phyloP scores from a whole-genome alignment of 1,140 invertebrate genomes.

The Caenorhabditis briggsae region DNA sequence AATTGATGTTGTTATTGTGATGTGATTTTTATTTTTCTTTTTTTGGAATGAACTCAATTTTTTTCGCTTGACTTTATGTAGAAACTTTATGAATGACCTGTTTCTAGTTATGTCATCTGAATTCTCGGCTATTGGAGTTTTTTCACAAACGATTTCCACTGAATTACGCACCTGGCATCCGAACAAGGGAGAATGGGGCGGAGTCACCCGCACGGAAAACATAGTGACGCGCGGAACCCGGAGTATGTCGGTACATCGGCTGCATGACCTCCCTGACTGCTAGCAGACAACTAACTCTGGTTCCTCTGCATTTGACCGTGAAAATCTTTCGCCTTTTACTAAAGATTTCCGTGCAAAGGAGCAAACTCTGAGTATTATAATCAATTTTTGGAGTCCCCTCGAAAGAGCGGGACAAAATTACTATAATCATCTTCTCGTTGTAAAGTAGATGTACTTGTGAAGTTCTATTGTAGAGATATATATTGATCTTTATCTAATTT shows the following conservation, averaged over 20 bases:
- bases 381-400: conserved; percentile 30
- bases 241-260: background rate
- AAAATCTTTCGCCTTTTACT: conserved; percentile 57
- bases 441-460: no score
- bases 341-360: conserved; percentile 55
- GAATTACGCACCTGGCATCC: background rate
- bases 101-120: no score
- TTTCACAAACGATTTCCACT: no score
- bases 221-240: background rate
- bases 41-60: conserved; percentile 5
- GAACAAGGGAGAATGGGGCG: background rate
- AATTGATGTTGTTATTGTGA: conserved; percentile 14
- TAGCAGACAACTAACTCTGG: background rate
- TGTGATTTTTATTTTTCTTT: background rate
- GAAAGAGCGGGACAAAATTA: conserved; percentile 1
- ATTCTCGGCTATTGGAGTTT: no score
- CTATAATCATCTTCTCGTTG: no score
- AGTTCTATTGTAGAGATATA: no score
- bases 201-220: background rate
- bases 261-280: background rate
- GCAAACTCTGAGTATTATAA: conserved; percentile 26
- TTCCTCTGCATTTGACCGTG: conserved; percentile 47
- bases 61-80: background rate
- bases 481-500: background rate
- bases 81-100: no score